Base-by-base conservation (phyloP, 2,797 vertebrate genomes). In the Sebastes steindachneri region DNA sequence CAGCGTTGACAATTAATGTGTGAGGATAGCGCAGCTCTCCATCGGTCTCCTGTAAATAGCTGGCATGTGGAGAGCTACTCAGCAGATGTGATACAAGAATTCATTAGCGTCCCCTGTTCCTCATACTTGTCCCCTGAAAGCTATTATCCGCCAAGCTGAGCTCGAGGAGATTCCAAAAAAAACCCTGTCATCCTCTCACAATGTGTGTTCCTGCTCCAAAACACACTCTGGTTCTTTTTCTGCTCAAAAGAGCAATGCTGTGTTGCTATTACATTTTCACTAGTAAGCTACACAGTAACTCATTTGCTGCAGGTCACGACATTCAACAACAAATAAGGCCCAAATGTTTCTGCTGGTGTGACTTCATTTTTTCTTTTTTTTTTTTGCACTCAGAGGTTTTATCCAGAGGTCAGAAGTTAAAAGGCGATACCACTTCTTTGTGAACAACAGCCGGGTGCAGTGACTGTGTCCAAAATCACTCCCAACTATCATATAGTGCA, bases 31-130 rank as follows among this genome's bases (percentile, higher is more conserved):
- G 72, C 86, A 78, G 85, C 87, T 90, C 82, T 95, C 92, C 88
- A 93, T 94, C 93, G 94, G 79, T 78, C 90, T 81, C 80, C 85
- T 92, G 92, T 94, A 93, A 90, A 93, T 94, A 92, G 92, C 88
- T 86, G 85, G 79, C 90, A 84, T 92, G 91, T 88, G 88, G 90
- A 85, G 85, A 90, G 86, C 86, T 90, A 84, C 88, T 88, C 88
- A 78, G 89, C 93, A 95, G 95, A 95, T 95, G 94, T 91, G 94
- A 82, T 82, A 87, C 85, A 79, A 86, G 88, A 92, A 92, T 94
- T 94, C 87, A 94, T 95, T 93, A 93, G 82, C 35, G 73, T 91
- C 88, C 84, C 75, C 73, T 82, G 90, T 91, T 93, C 81, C 86
- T 90, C 90, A 79, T 87, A 89, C 76, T 78, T 67, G 83, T 94